phyloP scores from a whole-genome alignment of 2,113 vertebrate genomes.

The Aleadryas rufinucha region DNA sequence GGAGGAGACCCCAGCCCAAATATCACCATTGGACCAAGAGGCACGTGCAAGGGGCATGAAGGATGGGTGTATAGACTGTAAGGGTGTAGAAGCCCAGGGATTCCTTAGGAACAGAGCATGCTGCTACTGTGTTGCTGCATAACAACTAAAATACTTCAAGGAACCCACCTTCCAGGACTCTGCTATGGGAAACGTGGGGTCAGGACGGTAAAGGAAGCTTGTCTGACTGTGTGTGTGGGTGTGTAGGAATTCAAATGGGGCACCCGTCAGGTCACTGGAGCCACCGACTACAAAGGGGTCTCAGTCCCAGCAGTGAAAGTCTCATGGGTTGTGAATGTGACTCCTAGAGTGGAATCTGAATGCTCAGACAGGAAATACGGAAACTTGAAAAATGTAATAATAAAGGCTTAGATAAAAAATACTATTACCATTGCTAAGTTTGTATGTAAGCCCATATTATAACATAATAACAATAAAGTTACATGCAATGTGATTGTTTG shows the following conservation, averaged over 20 bases:
- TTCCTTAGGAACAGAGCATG: background rate
- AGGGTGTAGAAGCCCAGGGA: background rate
- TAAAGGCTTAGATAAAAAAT: background rate
- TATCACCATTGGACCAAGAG: background rate
- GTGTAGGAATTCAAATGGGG: background rate
- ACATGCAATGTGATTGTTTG: background rate
- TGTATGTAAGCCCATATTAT: background rate
- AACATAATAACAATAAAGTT: background rate
- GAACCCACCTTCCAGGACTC: background rate
- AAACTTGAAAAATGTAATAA: background rate
- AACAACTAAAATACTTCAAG: background rate
- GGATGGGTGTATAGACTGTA: accelerated
- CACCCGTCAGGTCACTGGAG: background rate
- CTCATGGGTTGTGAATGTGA: background rate
- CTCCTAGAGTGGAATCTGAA: background rate
- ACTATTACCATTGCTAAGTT: background rate
- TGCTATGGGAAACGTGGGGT: background rate
- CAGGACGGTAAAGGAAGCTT: background rate
- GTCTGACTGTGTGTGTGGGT: background rate
- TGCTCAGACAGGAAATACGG: background rate
- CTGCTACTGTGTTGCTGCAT: background rate
- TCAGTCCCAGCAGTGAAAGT: background rate
- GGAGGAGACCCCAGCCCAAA: background rate
- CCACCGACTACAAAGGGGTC: background rate
- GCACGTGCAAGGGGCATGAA: background rate